A percentile compares a stretch with the other conserved stretches of the same genome.
phyloP scores from a whole-genome alignment of 2,888 invertebrate species.

The Ypsolopha sequella region DNA sequence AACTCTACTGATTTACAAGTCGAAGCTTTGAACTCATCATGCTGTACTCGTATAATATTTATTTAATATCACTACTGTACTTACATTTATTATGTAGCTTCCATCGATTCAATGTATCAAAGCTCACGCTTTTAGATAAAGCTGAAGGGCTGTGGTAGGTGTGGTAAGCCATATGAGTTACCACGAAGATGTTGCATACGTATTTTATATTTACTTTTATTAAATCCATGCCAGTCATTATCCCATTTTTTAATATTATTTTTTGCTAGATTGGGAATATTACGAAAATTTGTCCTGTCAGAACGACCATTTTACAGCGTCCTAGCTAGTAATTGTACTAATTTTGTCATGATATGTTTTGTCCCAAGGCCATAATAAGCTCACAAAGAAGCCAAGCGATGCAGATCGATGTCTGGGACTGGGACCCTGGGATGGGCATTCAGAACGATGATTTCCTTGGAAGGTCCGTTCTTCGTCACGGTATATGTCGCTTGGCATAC shows the following conservation, averaged over 20 bases:
- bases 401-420: constrained; percentile 84
- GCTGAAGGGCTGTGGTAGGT: neutral
- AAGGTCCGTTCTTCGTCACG: constrained; percentile 72
- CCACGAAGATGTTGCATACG: neutral
- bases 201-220: neutral
- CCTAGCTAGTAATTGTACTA: too few relatives aligned
- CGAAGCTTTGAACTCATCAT: too few relatives aligned
- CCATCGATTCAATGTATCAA: neutral
- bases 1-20: too few relatives aligned
- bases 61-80: neutral
- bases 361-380: constrained; percentile 80
- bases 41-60: too few relatives aligned
- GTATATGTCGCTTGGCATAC: neutral
- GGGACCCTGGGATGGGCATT: constrained; percentile 84
- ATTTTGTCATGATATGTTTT: constrained; percentile 30
- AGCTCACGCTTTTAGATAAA: neutral
- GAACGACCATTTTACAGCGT: too few relatives aligned
- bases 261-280: too few relatives aligned
- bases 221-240: neutral
- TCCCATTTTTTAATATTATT: too few relatives aligned
- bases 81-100: neutral
- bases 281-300: too few relatives aligned
- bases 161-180: neutral
- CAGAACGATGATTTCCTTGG: constrained; percentile 87
- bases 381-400: constrained; percentile 81